Base-by-base conservation (phyloP, 2,888 invertebrate species). In the Paralinhomoeus sp. region DNA sequence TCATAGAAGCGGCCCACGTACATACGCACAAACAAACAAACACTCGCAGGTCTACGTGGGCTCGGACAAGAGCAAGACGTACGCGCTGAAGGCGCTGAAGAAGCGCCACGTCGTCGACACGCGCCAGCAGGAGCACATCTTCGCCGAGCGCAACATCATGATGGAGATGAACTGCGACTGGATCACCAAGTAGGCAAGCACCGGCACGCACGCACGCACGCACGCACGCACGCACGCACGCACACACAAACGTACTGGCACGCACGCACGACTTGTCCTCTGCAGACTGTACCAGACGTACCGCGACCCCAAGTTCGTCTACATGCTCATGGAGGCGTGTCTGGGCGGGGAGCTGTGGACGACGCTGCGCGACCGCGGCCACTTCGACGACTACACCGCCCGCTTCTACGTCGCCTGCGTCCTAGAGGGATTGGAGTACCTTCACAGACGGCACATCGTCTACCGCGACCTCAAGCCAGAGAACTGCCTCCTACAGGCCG, bases 311-410 rank as follows among this genome's bases (percentile, higher is more conserved):
- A 85, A 84, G 61, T 85, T 79, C 63, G 77, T 91, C 1, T 91
- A 89, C 63, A 84, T 89, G 70, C 67, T 91, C 40, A 80, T 91
- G 78, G 91, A 91, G 67, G 77, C 80, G 1, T 83, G 87, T 56
- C 71, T 91, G 43, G 89, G 89, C 1, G 89, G 89, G 1, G 89
- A 89, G 63, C 75, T 91, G 15, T 91, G 85, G 82, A 82, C 83
- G 1, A 75, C 85, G n/a, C 72, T 89, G 49, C 7, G 37, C 42
- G 42, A 42, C 21, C 35, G 48, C 36, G 50, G 46, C 37, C 58
- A 60, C 48, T 62, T 62, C 44, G 62, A 62, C 45, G 62, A 63
- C 47, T 57, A 55, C 48, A 61, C 62, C 12, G 61, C 61, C 23
- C 46, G 59, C 53, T 93, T 97, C 68, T 93, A 87, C 64, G 64